Evolutionary conservation across 2,113 vertebrate genomes (phyloP), one percentile per base, ranked within the genome.

Genomic region (Pelmatolapia mariae): DNA sequence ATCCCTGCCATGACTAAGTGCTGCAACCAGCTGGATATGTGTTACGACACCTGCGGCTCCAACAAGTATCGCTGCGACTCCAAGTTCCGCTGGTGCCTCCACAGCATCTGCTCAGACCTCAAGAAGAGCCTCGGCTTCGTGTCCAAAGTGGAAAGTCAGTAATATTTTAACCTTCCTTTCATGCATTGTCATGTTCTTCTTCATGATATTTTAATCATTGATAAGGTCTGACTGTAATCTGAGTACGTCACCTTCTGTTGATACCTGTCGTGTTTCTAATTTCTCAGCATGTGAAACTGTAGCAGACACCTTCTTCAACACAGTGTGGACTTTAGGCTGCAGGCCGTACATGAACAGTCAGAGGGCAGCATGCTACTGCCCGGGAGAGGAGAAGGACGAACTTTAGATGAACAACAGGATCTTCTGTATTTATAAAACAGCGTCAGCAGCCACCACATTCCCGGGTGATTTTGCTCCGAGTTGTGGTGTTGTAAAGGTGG

Each of bases 1-100:
- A 98, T 99, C 86, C 99, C 99, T 19, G 99, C 98, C 86, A 99
- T 99, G 98, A 99, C 99, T 84, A 99, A 99, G 95, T 99, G 99
- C 85, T 99, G 99, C 84, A 99, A 99, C 84, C 98, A 99, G 96
- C 94, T 99, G 94, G 99, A 99, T 1, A 1, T 97, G 43, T 99
- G 99, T 54, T 99, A 99, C 0, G 98, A 99, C 92, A 99, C 98
- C 13, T 99, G 99, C 0, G 99, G 98, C 43, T 98, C 98, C 94
- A 99, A 99, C 94, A 99, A 99, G 86, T 99, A 99, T 79, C 98
- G 98, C 87, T 99, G 99, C 0, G 99, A 99, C 19, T 98, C 98
- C 59, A 99, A 99, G 93, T 99, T 99, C 95, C 99, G 98, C 84
- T 99, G 98, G 98, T 99, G 99, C 88, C 97, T 99, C 76, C 98